Base-by-base conservation (phyloP, 2,113 vertebrate species). In the Columbina picui region DNA sequence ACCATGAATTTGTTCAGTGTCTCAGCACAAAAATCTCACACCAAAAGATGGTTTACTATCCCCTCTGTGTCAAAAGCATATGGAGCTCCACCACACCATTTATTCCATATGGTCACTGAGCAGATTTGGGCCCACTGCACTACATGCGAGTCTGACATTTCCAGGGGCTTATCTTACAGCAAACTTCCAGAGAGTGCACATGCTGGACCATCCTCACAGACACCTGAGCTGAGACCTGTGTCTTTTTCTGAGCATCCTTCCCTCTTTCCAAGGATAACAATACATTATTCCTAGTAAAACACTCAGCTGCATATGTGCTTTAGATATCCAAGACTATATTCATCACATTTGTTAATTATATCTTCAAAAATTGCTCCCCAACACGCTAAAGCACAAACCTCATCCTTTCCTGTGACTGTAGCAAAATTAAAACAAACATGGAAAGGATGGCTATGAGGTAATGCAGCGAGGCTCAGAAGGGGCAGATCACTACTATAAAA, bases 1-100 rank as follows among this genome's bases (percentile, higher is more conserved):
- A 67, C 94, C 92, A 90, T 96, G 96, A 96, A 98, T 98, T 97
- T 97, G 96, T 90, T 95, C 97, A 91, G 79, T 96, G 97, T 92
- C 93, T 89, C 91, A 60, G 78, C 89, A 95, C 69, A 97, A 84
- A 45, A 93, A 94, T 68, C 89, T 97, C 97, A 95, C 86, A 85
- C 92, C 65, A 64, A 64, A 82, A 95, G 78, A 65, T 30, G 49
- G 87, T 93, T 91, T 93, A 5, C 68, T 86, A 52, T 19, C 76
- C 76, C 63, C 26, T 26, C 76, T 60, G 63, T 15, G 25, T 17
- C 76, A n/a, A 45, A 87, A 64, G 32, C 90, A 71, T 5, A 13
- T 0, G 36, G 60, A 89, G 65, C 70, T 87, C 91, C 77, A 64
- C 4, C 82, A n/a, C 53, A 39, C 15, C 41, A 5, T 21, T 78